phyloP scores from a whole-genome alignment of 2,113 vertebrate species.

The Condylura cristata region DNA sequence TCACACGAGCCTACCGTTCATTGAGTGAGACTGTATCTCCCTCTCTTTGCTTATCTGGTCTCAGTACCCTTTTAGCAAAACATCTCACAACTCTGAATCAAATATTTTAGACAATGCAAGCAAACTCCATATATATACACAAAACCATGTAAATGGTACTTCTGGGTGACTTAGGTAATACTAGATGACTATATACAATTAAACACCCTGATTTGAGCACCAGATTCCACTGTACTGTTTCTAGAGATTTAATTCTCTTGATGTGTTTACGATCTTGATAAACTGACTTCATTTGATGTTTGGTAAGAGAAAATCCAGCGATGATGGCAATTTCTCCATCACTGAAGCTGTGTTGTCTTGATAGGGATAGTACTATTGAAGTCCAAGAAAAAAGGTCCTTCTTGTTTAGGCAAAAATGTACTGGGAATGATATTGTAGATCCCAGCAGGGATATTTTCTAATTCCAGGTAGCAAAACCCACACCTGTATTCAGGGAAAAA shows the following conservation, averaged over 20 bases:
- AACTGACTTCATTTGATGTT: background rate
- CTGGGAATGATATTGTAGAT: slow-evolving; percentile 97
- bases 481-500: slow-evolving; percentile 86
- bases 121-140: slow-evolving; percentile 17
- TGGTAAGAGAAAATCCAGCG: background rate
- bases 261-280: background rate
- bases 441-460: slow-evolving; percentile 91
- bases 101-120: background rate
- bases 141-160: slow-evolving; percentile 39
- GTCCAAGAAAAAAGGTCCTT: slow-evolving; percentile 98
- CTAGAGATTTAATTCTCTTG: background rate
- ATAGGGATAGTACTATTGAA: slow-evolving; percentile 90
- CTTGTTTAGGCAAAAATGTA: slow-evolving; percentile 97
- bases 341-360: slow-evolving; percentile 95
- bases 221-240: background rate
- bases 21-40: background rate
- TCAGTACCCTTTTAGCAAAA: slow-evolving; percentile 9
- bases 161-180: background rate
- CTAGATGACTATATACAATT: background rate
- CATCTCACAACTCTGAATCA: background rate
- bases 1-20: background rate
- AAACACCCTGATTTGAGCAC: slow-evolving; percentile 44
- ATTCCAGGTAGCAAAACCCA: slow-evolving; percentile 97
- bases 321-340: slow-evolving; percentile 74
- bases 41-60: background rate